Evolutionary conservation across 2,888 invertebrate species (phyloP).

Genomic region (Myopa tessellatipennis): DNA sequence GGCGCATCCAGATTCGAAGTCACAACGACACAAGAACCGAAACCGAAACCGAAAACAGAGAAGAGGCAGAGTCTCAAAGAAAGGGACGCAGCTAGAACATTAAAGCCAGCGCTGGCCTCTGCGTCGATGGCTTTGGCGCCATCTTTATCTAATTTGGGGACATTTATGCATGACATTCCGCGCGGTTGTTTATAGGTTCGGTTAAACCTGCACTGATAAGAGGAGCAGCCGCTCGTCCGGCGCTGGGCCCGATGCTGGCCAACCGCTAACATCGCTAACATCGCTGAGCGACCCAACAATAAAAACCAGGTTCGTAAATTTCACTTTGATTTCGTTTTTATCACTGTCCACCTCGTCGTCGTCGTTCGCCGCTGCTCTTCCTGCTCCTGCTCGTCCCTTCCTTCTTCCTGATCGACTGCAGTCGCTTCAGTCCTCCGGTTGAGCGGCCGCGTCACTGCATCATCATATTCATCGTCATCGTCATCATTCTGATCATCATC

Average conservation of each 20-base stretch:
- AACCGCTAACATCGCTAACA: background rate
- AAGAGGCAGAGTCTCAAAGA: background rate
- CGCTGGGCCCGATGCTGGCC: background rate
- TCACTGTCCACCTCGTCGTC: background rate
- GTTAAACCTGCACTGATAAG: slow-evolving; percentile 67
- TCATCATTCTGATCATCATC: too few relatives aligned
- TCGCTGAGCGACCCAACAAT: slow-evolving; percentile 3
- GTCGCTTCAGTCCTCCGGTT: background rate
- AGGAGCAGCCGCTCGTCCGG: background rate
- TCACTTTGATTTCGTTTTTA: slow-evolving; percentile 29
- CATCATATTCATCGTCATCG: background rate
- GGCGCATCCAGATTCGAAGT: background rate
- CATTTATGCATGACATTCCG: slow-evolving; percentile 69
- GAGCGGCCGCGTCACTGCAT: too few relatives aligned
- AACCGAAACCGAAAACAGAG: background rate
- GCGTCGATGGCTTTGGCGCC: slow-evolving; percentile 59
- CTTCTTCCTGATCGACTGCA: background rate
- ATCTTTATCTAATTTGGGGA: slow-evolving; percentile 68
- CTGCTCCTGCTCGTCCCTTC: background rate
- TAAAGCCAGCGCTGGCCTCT: background rate
- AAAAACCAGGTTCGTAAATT: slow-evolving; percentile 32
- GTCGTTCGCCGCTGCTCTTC: background rate
- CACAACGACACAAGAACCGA: background rate
- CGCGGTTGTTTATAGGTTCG: slow-evolving; percentile 67
- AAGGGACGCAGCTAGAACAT: background rate